Conservation (phyloP, 2,113 vertebrate genomes). For the Pangasianodon hypophthalmus region DNA sequence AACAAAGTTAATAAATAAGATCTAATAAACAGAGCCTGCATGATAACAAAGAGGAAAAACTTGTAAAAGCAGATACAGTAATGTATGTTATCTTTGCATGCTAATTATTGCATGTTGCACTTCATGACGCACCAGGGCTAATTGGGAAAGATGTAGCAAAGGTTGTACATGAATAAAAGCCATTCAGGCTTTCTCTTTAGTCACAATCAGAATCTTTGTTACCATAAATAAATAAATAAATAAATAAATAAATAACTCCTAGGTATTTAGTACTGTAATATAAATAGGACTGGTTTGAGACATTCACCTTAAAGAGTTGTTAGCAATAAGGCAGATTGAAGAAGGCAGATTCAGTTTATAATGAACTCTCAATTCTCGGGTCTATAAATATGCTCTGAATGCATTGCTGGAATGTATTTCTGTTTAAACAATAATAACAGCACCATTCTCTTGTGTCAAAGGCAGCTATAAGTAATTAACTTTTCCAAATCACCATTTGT, state of each 20-base stretch:
- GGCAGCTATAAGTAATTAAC: background rate
- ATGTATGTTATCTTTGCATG: background rate
- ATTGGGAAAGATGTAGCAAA: background rate
- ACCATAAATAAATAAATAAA: background rate
- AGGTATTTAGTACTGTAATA: background rate
- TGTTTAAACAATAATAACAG: background rate
- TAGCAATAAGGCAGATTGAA: background rate
- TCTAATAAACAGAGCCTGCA: background rate
- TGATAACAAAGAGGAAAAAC: background rate
- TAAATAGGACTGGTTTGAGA: background rate
- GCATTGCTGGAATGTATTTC: background rate
- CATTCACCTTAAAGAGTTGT: background rate
- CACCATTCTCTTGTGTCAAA: background rate
- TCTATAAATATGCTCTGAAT: background rate
- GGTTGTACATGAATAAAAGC: background rate
- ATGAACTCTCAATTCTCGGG: background rate
- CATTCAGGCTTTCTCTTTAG: background rate
- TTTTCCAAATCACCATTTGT: background rate
- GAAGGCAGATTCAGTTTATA: background rate
- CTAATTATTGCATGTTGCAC: background rate
- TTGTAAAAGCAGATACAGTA: background rate
- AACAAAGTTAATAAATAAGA: too few relatives aligned
- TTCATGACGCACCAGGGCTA: conserved; percentile 5
- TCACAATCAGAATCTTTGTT: background rate
- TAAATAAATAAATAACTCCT: background rate